phyloP scores from a whole-genome alignment of 1,140 invertebrate genomes.

The Drosophila sp. region DNA sequence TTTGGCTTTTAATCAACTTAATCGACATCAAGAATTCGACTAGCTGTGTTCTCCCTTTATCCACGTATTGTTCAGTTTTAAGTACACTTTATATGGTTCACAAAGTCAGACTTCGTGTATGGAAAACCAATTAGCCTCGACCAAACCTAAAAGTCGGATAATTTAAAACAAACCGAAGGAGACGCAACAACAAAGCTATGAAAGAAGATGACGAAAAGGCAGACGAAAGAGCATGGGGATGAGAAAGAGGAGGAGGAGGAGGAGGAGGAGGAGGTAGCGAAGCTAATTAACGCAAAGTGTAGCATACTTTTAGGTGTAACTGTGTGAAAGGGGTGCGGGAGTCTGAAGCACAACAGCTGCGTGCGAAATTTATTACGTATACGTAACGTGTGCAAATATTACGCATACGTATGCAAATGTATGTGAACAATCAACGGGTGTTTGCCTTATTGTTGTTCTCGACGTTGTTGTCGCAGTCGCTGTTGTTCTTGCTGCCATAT shows the following conservation, averaged over 20 bases:
- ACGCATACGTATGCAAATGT: conserved; percentile 9
- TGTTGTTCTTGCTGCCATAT: no score
- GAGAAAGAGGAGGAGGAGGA: not conserved
- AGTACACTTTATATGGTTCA: conserved; percentile 11
- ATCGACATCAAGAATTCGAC: not conserved
- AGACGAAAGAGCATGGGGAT: not conserved
- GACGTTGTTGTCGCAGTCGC: not conserved
- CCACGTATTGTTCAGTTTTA: not conserved
- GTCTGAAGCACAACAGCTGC: conserved; percentile 5
- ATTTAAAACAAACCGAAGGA: conserved; percentile 2
- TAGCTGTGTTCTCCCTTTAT: not conserved
- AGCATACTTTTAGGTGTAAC: conserved; percentile 19
- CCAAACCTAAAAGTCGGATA: conserved; percentile 2
- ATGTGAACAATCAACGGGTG: conserved; percentile 30
- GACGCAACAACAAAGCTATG: not conserved
- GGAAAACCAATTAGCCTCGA: conserved; percentile 16
- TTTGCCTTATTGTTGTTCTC: not conserved
- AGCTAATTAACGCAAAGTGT: conserved; percentile 24
- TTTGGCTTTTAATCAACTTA: no score
- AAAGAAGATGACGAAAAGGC: not conserved
- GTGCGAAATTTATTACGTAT: conserved; percentile 22
- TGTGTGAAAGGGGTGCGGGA: not conserved
- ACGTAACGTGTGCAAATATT: conserved; percentile 9
- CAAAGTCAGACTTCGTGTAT: conserved; percentile 8
- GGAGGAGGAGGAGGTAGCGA: not conserved